Evolutionary conservation across 2,113 vertebrate species (phyloP).

Genomic region (Pomatorhinus ruficollis): DNA sequence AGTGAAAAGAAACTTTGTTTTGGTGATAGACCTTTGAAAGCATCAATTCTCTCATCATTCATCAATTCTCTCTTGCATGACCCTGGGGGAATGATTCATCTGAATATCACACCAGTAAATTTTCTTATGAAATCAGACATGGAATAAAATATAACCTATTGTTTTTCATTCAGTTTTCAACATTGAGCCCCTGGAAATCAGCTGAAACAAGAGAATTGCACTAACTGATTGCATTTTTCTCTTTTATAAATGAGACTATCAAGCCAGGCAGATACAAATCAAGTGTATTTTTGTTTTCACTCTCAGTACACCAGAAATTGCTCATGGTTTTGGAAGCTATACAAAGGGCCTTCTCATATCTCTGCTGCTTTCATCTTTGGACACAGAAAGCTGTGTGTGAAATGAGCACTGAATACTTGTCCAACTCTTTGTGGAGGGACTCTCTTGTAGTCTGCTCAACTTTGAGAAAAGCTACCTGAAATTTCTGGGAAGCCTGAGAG

Average conservation of each 20-base stretch:
- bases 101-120: not conserved
- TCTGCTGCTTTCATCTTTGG: not conserved
- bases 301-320: not conserved
- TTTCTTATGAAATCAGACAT: not conserved
- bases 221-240: not conserved
- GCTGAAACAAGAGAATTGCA: not conserved
- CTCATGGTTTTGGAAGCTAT: not conserved
- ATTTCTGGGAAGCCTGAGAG: not conserved
- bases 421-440: not conserved
- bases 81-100: not conserved
- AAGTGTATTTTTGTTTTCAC: not conserved
- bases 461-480: not conserved
- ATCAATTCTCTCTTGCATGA: not conserved
- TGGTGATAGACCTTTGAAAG: not conserved
- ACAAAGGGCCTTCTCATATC: not conserved
- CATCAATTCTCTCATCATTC: too few species aligned
- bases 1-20: not conserved
- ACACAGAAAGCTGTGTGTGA: not conserved
- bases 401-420: not conserved
- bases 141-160: not conserved
- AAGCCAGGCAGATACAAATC: not conserved
- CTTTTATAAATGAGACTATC: not conserved
- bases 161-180: not conserved
- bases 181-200: not conserved
- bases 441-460: not conserved